These are phyloP conservation scores for Myotis yumanensis DNA, from an alignment of 2,113 vertebrate genomes.

Conservation along the genomic window DNA sequence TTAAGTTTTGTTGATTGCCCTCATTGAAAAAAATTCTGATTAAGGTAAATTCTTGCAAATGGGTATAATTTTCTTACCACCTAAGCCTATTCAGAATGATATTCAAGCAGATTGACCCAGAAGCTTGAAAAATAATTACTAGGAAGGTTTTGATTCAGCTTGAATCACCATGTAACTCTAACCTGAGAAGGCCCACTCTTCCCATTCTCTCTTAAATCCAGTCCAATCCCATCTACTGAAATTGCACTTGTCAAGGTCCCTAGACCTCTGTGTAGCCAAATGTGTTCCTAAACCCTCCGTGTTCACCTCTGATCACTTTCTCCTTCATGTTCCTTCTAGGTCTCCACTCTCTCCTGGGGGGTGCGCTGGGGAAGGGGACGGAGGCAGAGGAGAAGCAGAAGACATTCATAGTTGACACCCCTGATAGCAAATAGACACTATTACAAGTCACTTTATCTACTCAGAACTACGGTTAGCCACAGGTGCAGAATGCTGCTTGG, in stretches of 20 bases:
- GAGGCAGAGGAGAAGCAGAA: neutral
- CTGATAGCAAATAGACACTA: neutral
- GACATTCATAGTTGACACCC: neutral
- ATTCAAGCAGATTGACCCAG: neutral
- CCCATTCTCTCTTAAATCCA: neutral
- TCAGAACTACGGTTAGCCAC: neutral
- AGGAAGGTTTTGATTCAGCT: neutral
- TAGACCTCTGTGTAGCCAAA: neutral
- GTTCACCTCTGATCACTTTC: neutral
- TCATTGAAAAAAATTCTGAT: neutral
- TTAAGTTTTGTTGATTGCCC: constrained; percentile 7
- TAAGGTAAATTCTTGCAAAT: constrained; percentile 35
- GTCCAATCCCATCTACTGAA: neutral
- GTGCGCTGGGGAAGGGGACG: too few species aligned
- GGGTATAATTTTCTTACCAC: neutral
- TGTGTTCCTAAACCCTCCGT: neutral
- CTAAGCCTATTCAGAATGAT: neutral
- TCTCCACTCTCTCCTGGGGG: neutral
- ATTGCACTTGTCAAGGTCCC: neutral
- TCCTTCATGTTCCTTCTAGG: neutral
- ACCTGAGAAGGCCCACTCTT: neutral
- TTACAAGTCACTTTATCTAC: neutral
- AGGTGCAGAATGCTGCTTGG: neutral
- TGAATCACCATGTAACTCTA: neutral
- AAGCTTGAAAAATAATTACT: neutral